Evolutionary conservation across 1,140 invertebrate species (phyloP), one percentile per base, ranked within the genome.

Genomic region (Solenopsis fugax): DNA sequence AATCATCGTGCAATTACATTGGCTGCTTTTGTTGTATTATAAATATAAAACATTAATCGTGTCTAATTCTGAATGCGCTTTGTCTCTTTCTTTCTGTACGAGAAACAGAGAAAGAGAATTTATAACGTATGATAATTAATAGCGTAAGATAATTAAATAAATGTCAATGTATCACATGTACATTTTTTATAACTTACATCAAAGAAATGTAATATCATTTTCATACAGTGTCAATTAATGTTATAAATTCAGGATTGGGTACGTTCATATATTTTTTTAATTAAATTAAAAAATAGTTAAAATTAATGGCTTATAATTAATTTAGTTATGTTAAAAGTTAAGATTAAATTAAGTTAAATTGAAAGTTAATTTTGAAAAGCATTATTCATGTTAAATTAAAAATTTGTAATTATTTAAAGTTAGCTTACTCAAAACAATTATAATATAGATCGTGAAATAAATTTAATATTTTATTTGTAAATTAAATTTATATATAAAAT

Each of bases 1-100:
- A 64, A 82, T 72, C 58, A 82, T 72, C 12, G n/a, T 45, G 29
- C 60, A 73, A 75, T 75, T 84, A 84, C 13, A 75, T 84, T 41
- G 13, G 13, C 48, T 54, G 12, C 45, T 50, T 12, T 54, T 13
- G 34, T 82, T 60, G 67, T 58, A 50, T 84, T 37, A 73, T 62
- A 58, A 81, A 81, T 81, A 81, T 37, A 41, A 69, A 80, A 80
- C 16, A 13, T 41, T 9, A 29, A 45, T 18, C 4, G 18, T 16
- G 13, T 37, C 52, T 82, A 72, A 72, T 6, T 45, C 5, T 16
- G 34, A 81, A 52, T 67, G 41, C 10, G 64, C 10, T 67, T 9
- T 67, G 10, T 48, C 10, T 29, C 9, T 16, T 41, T 41, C 34
- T 65, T n/a, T 65, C 4, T 21, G 1, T 21, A 21, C 41, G 34